These are phyloP conservation scores for Tineola bisselliella DNA, from an alignment of 2,888 invertebrate genomes.

Conservation along the genomic window DNA sequence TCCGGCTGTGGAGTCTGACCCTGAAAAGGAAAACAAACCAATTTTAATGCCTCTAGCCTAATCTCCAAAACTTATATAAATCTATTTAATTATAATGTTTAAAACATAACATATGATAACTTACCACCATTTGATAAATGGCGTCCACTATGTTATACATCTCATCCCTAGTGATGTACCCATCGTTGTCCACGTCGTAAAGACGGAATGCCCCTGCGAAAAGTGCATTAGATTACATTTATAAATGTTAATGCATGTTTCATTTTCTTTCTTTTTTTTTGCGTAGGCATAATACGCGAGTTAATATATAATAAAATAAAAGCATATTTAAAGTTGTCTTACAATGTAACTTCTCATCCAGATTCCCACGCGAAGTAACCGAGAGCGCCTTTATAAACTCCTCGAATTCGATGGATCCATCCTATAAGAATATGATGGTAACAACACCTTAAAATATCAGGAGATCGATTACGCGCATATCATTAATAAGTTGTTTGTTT, in stretches of 20 bases:
- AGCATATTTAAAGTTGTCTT: slow-evolving; percentile 72
- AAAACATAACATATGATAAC: slow-evolving; percentile 37
- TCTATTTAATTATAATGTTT: too few species aligned
- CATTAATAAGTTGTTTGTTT: too few species aligned
- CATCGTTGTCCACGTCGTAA: slow-evolving; percentile 96
- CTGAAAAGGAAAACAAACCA: slow-evolving; percentile 68
- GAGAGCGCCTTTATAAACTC: slow-evolving; percentile 98
- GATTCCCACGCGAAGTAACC: slow-evolving; percentile 97
- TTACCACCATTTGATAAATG: slow-evolving; percentile 98
- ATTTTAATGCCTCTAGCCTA: too few species aligned
- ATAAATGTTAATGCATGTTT: too few species aligned
- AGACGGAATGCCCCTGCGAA: slow-evolving; percentile 91
- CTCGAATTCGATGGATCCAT: slow-evolving; percentile 98
- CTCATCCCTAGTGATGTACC: slow-evolving; percentile 94
- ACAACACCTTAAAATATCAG: too few species aligned
- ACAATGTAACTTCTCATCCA: slow-evolving; percentile 99
- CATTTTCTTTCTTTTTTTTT: too few species aligned
- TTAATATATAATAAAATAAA: too few species aligned
- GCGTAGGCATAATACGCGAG: too few species aligned
- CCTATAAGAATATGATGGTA: slow-evolving; percentile 72
- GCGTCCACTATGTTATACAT: slow-evolving; percentile 98
- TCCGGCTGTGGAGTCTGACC: slow-evolving; percentile 89
- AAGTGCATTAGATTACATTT: too few species aligned
- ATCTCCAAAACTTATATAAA: too few species aligned
- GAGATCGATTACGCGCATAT: too few species aligned